phyloP scores from a whole-genome alignment of 1,140 invertebrate species.

The Cyclargus thomasi region DNA sequence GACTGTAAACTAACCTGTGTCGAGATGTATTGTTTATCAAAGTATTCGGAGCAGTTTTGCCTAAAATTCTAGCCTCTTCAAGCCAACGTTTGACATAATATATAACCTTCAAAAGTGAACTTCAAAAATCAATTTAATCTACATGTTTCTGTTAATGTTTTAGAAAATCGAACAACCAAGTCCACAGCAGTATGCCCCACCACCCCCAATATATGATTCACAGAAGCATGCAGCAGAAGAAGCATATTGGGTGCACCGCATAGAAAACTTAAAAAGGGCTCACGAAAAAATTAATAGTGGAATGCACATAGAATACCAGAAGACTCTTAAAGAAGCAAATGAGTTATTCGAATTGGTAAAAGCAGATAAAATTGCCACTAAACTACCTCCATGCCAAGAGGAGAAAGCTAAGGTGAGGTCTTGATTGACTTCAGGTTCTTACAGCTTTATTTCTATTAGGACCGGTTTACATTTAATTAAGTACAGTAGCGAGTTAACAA shows the following conservation, averaged over 20 bases:
- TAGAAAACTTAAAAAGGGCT: constrained; percentile 57
- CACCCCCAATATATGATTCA: constrained; percentile 46
- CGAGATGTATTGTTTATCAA: constrained; percentile 24
- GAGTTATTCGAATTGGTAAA: constrained; percentile 54
- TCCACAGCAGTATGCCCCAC: constrained; percentile 45
- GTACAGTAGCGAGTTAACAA: no score
- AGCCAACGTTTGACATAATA: background rate
- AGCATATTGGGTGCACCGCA: constrained; percentile 60
- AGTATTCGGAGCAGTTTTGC: constrained; percentile 10
- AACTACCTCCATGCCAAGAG: constrained; percentile 61
- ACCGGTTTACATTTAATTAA: no score
- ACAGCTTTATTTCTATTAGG: background rate
- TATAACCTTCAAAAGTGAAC: background rate
- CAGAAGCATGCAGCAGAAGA: constrained; percentile 54
- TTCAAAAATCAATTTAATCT: background rate
- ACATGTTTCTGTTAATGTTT: constrained; percentile 22
- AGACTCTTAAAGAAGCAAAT: constrained; percentile 64
- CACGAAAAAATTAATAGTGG: constrained; percentile 62
- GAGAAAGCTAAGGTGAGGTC: constrained; percentile 61
- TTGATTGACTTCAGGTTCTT: background rate
- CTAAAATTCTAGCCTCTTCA: background rate
- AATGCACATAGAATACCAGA: constrained; percentile 63
- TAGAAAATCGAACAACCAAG: constrained; percentile 50
- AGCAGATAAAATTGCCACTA: constrained; percentile 53
- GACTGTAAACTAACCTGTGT: constrained; percentile 43